Evolutionary conservation across 2,797 vertebrate species (phyloP).

Genomic region (Protonibea diacanthus): DNA sequence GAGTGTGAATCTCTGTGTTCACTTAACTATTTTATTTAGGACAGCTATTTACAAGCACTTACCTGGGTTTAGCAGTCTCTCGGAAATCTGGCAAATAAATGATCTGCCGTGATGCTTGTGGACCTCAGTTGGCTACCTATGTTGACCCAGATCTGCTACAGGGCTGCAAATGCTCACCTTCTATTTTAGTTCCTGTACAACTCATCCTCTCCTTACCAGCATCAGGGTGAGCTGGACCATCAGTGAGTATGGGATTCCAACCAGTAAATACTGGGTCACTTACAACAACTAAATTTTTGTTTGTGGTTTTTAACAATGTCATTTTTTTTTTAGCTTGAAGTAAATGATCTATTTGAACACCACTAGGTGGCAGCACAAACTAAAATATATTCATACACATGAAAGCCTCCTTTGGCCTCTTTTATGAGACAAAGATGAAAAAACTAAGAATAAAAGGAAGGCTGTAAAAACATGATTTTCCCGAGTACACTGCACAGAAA

Average conservation of each 20-base stretch:
- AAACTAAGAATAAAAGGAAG: too few relatives aligned
- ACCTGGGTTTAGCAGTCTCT: background rate
- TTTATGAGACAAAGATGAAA: background rate
- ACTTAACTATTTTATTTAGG: too few relatives aligned
- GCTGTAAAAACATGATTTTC: too few relatives aligned
- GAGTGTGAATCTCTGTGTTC: too few relatives aligned
- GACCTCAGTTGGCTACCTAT: background rate
- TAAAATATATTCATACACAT: background rate
- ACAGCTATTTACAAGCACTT: background rate
- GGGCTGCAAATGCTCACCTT: too few relatives aligned
- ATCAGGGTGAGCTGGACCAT: background rate
- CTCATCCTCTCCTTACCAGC: background rate
- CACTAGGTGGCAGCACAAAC: constrained; percentile 42
- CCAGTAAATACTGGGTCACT: background rate
- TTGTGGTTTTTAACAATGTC: background rate
- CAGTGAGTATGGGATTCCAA: background rate
- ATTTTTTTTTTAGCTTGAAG: background rate
- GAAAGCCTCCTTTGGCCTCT: background rate
- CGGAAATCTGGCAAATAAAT: background rate
- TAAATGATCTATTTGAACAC: background rate
- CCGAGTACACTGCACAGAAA: too few relatives aligned
- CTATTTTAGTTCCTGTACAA: background rate
- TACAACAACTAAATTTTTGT: background rate
- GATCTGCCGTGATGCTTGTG: background rate
- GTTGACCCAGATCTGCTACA: too few relatives aligned